Evolutionary conservation across 2,797 vertebrate genomes (phyloP), one percentile per base, ranked within the genome.

Genomic region (Epinephelus awoara): DNA sequence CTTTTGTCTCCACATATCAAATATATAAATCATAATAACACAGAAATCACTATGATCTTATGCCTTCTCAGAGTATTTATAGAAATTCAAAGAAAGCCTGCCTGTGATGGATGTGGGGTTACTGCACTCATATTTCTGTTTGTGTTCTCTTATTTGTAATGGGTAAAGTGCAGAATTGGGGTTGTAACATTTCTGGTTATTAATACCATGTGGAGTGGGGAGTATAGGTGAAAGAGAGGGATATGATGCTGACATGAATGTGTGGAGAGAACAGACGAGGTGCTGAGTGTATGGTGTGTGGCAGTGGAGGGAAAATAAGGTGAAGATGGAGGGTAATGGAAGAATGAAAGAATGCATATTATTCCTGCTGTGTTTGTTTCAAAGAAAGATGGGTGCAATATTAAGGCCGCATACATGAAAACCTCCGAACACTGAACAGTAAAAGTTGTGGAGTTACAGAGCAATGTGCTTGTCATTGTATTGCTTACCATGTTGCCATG

Each of bases 401-500:
- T 58, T 19, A 51, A 44, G 18, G 23, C 21, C 64, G 0, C n/a
- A 15, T 29, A 23, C 34, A 51, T 63, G 12, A 57, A 68, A 72
- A 55, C 10, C 15, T 70, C 18, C 56, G 23, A 55, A 6, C 23
- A 46, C 6, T 21, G 12, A 29, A 21, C 3, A 21, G 64, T 15
- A 56, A 42, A 27, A 49, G 12, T 1, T 61, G 25, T 4, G 7
- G 42, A 23, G 54, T 51, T 25, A n/a, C 40, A 49, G 47, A 58
- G 47, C 3, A 29, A 38, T 21, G 47, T 29, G 38, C 57, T 40
- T n/a, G 19, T 59, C 19, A 72, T 79, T 29, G 72, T 56, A 52
- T 50, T 86, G 77, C 67, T 89, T 72, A 78, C 52, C 47, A 3
- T 1, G 81, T 92, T 91, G 34, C 86, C 85, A 89, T 87, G 83